A percentile compares a stretch with the other conserved stretches of the same genome.
Evolutionary conservation across 2,888 invertebrate genomes (phyloP).

Genomic region (Prosapia bicincta): DNA sequence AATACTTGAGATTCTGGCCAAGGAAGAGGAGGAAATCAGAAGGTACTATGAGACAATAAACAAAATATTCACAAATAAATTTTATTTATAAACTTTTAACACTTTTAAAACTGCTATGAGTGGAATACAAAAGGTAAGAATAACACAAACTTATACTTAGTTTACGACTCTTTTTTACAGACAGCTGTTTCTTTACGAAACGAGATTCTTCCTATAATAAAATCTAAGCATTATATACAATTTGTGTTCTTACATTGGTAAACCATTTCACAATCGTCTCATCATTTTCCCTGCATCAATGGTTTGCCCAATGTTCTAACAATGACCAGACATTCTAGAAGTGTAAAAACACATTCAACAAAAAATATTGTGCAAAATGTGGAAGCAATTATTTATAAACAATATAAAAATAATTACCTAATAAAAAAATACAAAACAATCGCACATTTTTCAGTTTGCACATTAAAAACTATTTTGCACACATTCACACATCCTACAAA

Average conservation of each 20-base stretch:
- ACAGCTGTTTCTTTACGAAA: background rate
- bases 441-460: slow-evolving; percentile 3
- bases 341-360: background rate
- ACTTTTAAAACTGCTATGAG: background rate
- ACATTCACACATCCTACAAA: slow-evolving; percentile 14
- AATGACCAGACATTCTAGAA: background rate
- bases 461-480: background rate
- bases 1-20: too few relatives aligned
- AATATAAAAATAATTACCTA: slow-evolving; percentile 19
- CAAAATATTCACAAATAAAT: background rate
- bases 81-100: background rate
- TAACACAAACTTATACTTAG: background rate
- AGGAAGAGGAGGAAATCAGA: too few relatives aligned
- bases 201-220: background rate
- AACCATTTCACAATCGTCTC: background rate
- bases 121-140: slow-evolving; percentile 2
- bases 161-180: background rate
- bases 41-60: too few relatives aligned
- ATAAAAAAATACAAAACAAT: slow-evolving; percentile 16
- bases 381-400: slow-evolving; percentile 17
- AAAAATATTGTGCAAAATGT: slow-evolving; percentile 7
- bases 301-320: background rate
- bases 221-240: background rate
- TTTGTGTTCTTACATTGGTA: background rate
- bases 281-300: background rate